A percentile compares a stretch with the other conserved stretches of the same genome.
Conservation (phyloP, 2,888 invertebrate species). For the Eretmocerus hayati region DNA sequence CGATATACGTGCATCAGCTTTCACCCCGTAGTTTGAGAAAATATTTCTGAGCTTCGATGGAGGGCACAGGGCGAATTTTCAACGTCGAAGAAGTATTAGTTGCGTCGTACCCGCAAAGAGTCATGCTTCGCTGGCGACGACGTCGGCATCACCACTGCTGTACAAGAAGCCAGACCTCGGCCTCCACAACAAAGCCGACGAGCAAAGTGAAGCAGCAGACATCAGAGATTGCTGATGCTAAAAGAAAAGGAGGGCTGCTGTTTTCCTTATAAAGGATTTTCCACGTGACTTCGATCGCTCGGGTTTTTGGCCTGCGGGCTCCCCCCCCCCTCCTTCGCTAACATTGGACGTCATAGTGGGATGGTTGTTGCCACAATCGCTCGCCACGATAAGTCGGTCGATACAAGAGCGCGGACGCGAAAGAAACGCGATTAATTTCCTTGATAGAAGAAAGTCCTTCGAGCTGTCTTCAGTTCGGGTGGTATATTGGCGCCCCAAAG, state of each 20-base stretch:
- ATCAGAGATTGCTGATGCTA: no score
- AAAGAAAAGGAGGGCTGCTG: no score
- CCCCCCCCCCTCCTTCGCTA: not conserved
- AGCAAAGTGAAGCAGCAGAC: not conserved
- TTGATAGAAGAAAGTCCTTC: slow-evolving; percentile 1
- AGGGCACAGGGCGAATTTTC: slow-evolving; percentile 4
- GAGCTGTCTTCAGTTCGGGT: slow-evolving; percentile 2
- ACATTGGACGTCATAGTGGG: not conserved
- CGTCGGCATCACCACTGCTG: no score
- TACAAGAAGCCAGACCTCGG: no score
- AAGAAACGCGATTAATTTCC: slow-evolving; percentile 16
- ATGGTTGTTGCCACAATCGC: no score
- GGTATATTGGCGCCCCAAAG: not conserved
- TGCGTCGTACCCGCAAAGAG: not conserved
- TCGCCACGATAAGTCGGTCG: not conserved
- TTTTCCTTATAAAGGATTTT: slow-evolving; percentile 20
- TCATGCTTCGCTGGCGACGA: no score
- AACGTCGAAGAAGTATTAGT: slow-evolving; percentile 4
- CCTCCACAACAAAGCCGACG: slow-evolving; percentile 1
- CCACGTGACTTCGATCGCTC: slow-evolving; percentile 9
- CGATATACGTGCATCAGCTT: not conserved
- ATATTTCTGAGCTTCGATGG: slow-evolving; percentile 25
- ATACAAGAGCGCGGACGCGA: slow-evolving; percentile 1
- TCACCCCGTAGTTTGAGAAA: slow-evolving; percentile 11
- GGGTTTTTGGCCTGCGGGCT: not conserved